Evolutionary conservation across 2,888 invertebrate genomes (phyloP).

Genomic region (Dimorphilus gyrociliatus): DNA sequence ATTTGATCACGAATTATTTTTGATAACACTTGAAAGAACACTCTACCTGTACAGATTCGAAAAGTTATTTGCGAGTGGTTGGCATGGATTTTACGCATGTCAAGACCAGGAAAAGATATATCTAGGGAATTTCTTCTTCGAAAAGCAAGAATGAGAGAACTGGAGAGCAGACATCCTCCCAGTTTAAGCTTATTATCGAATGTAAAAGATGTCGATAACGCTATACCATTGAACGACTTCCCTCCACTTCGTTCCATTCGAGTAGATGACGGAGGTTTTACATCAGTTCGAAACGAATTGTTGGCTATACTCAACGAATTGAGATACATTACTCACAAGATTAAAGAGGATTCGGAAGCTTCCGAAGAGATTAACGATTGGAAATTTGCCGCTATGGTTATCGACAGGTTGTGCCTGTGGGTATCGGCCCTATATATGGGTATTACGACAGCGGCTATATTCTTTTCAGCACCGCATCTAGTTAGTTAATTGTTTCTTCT

Average conservation of each 20-base stretch:
- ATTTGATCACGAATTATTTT: no score
- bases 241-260: conserved; percentile 8
- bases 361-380: conserved; percentile 11
- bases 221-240: conserved; percentile 12
- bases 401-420: conserved; percentile 13
- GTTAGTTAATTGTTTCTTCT: no score
- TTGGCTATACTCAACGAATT: conserved; percentile 15
- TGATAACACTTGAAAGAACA: no score
- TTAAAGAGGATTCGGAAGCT: conserved; percentile 11
- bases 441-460: conserved; percentile 10
- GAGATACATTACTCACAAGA: conserved; percentile 15
- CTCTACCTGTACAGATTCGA: conserved; percentile 11
- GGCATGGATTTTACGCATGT: conserved; percentile 14
- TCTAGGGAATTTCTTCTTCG: conserved; percentile 13
- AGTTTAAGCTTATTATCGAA: conserved; percentile 14
- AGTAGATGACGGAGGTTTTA: conserved; percentile 7
- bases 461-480: no score
- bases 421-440: conserved; percentile 11
- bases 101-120: conserved; percentile 13
- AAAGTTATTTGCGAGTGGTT: conserved; percentile 15
- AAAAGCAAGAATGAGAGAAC: conserved; percentile 13
- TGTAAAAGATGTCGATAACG: conserved; percentile 15
- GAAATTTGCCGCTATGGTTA: conserved; percentile 15
- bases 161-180: conserved; percentile 12
- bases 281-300: no score